Base-by-base conservation (phyloP, 92 coral and sea anemone genomes). In the Palythoa grandiflora region DNA sequence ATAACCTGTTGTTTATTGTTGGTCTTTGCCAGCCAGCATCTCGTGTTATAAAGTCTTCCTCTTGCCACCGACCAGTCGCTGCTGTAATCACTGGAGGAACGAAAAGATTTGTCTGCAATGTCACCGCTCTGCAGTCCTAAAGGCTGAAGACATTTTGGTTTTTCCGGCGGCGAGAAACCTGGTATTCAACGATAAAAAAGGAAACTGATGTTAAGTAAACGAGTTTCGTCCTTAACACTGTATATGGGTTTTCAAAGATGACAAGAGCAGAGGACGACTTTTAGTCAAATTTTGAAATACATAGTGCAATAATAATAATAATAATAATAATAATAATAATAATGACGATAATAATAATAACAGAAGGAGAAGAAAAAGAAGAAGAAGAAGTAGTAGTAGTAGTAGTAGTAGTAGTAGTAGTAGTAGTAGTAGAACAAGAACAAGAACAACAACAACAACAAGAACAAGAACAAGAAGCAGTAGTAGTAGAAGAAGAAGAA, bases 51-150 rank as follows among this genome's bases (percentile, higher is more conserved):
- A 16, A 79, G 84, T 79, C 84, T 59, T 21, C 84, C 84, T 4
- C 35, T 48, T 2, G 71, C 71, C 12, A 71, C 73, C 11, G 50
- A 13, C 84, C 84, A 79, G 52, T 79, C 71, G 16, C 54, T 44
- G 40, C 60, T 79, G 28, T 78, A 53, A 5, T 80, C 68, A 59
- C 19, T 84, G 28, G 84, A 84, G 6, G 92, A 86, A 2, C 57
- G 21, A 35, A 89, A 35, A 9, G 76, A 59, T 11, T 44, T 85
- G 86, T 89, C 87, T 52, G 75, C 70, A 52, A 84, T 71, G 15
- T 36, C 76, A 6, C 81, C 71, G 35, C 71, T 85, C 20, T 89
- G 86, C 13, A 89, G 54, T 10, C 92, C 92, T 20, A 84, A 71
- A 14, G 80, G 76, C 4, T 65, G 57, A 83, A 89, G 77, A 39